Evolutionary conservation across 2,888 invertebrate species (phyloP).

Genomic region (Idaea dimidiata): DNA sequence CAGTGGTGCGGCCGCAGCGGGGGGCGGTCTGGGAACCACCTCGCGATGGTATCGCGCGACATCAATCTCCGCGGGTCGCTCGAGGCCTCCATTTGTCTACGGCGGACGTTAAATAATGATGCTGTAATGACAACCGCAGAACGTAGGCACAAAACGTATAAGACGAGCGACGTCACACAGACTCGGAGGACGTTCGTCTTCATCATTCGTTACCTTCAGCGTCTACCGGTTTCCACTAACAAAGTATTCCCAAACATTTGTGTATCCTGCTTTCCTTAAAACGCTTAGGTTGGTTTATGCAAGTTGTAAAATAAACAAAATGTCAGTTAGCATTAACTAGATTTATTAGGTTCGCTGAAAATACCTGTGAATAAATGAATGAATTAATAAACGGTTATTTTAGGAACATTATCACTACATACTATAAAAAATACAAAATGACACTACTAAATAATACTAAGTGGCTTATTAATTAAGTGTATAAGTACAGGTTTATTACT

Average conservation of each 20-base stretch:
- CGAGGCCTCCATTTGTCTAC: slow-evolving; percentile 41
- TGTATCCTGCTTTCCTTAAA: not conserved
- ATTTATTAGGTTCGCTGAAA: too few species aligned
- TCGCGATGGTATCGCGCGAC: slow-evolving; percentile 56
- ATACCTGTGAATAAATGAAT: too few species aligned
- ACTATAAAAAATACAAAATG: too few species aligned
- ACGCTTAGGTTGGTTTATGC: too few species aligned
- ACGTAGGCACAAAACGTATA: slow-evolving; percentile 22
- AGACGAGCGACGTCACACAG: not conserved
- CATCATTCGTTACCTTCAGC: not conserved
- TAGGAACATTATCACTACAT: too few species aligned
- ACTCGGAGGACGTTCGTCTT: not conserved
- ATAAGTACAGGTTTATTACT: too few species aligned
- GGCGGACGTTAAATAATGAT: slow-evolving; percentile 43
- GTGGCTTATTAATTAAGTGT: too few species aligned
- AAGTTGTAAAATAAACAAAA: too few species aligned
- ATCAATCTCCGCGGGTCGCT: slow-evolving; percentile 51
- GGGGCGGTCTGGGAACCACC: slow-evolving; percentile 33
- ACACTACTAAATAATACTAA: too few species aligned
- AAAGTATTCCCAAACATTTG: not conserved
- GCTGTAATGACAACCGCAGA: slow-evolving; percentile 35
- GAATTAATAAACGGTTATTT: too few species aligned
- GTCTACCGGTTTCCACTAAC: not conserved
- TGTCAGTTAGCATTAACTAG: too few species aligned
- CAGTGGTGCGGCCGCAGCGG: slow-evolving; percentile 19